phyloP scores from a whole-genome alignment of 35 echinoderm and acorn worm genomes.

The Heliocidaris tuberculata region DNA sequence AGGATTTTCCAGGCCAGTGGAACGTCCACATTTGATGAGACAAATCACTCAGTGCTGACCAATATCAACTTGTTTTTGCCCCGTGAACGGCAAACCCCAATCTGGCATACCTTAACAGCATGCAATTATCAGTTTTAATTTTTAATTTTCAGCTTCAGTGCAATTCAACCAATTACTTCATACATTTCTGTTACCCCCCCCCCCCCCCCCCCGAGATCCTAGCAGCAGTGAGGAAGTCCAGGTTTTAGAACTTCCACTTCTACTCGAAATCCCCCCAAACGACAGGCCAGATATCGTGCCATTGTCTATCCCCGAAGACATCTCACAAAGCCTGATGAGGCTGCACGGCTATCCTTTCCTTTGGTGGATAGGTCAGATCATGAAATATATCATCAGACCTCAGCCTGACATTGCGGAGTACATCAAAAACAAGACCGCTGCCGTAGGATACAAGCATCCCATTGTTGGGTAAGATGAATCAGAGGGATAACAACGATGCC shows the following conservation, averaged over 20 bases:
- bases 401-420: slow-evolving; percentile 67
- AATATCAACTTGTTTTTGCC: no score
- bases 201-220: not conserved
- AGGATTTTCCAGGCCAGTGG: no score
- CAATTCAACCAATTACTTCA: no score
- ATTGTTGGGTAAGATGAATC: slow-evolving; percentile 85
- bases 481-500: no score
- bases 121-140: no score
- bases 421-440: slow-evolving; percentile 59
- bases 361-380: slow-evolving; percentile 97
- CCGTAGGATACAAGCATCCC: slow-evolving; percentile 75
- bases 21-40: no score
- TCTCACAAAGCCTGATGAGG: slow-evolving; percentile 66
- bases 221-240: slow-evolving; percentile 54
- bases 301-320: slow-evolving; percentile 88
- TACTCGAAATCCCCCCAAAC: slow-evolving; percentile 68
- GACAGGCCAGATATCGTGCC: slow-evolving; percentile 77
- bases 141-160: no score
- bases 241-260: slow-evolving; percentile 86
- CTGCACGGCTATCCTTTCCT: slow-evolving; percentile 91
- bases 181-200: no score
- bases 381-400: slow-evolving; percentile 84
- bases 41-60: no score
- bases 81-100: no score
- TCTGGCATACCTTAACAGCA: no score